Base-by-base conservation (phyloP, 2,113 vertebrate species). In the Chaenogobius annularis region DNA sequence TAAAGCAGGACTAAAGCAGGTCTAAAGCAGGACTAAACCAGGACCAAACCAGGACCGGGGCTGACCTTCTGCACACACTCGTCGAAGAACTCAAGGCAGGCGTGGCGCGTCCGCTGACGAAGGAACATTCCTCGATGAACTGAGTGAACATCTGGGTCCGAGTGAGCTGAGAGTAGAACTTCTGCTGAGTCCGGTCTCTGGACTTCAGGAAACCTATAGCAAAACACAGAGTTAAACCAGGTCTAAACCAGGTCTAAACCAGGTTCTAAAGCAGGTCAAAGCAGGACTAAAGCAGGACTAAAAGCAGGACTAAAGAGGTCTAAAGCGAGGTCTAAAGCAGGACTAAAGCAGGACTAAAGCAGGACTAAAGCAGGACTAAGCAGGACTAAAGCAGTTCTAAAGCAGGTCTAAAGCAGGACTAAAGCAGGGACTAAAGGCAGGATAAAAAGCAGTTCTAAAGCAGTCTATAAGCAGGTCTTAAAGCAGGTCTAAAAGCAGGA, bases 51-150 rank as follows among this genome's bases (percentile, higher is more conserved):
- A 40, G 12, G 31, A 13, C 35, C 43, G 43, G 10, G 43, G 10
- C 77, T 23, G 14, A 97, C 96, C 94, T 97, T 97, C 19, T 97
- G 95, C 0, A 96, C 95, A 0, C 95, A 97, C 63, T 95, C 96
- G 75, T 97, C 96, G 0, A 98, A 97, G 87, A 98, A 98, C 83
- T 98, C 97, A 0, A 98, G 93, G 87, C 94, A 95, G 69, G 94
- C 93, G 15, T 97, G 95, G 0, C 96, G 92, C 81, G n/a, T n/a
- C 95, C 93, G 4, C 95, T 97, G 93, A 96, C 97, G 0, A 98
- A 98, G 9, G 96, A 98, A 52, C 97, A 98, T 9, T 98, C 97
- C 87, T 98, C 95, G 0, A 98, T 95, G 87, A 98, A 98, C 94
- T 98, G 96, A 0, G 95, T 96, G 90, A 98, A 98, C 94, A 98